Evolutionary conservation across 2,797 vertebrate species (phyloP).

Genomic region (Falco rusticolus): DNA sequence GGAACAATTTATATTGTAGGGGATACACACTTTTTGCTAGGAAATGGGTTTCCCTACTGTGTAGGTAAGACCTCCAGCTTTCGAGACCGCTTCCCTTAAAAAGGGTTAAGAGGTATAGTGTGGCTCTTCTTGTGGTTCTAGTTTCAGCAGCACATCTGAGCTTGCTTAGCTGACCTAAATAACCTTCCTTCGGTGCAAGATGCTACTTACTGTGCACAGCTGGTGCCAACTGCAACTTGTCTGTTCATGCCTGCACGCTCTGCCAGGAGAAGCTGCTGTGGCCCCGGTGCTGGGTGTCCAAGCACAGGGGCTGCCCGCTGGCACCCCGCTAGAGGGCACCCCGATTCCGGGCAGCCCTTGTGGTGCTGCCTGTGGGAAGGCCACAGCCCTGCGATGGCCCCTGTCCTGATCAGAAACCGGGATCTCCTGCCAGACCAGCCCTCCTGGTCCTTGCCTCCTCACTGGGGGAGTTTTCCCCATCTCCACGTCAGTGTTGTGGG

Average conservation of each 20-base stretch:
- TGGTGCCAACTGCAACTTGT: not conserved
- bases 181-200: not conserved
- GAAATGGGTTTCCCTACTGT: not conserved
- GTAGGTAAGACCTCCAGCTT: not conserved
- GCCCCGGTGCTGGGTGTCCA: not conserved
- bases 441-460: not conserved
- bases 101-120: not conserved
- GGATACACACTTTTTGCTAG: not conserved
- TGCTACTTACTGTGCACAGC: not conserved
- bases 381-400: not conserved
- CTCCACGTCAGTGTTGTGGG: not conserved
- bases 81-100: not conserved
- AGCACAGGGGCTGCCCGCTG: not conserved
- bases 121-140: not conserved
- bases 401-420: not conserved
- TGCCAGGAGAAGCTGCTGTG: not conserved
- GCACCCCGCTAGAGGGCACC: conserved; percentile 60
- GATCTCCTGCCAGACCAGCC: not conserved
- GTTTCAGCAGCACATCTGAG: not conserved
- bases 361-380: accelerated
- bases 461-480: not conserved
- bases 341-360: not conserved
- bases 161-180: conserved; percentile 39
- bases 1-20: not conserved
- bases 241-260: not conserved